Conservation (phyloP, 2,888 invertebrate species). For the Allygus modestus region DNA sequence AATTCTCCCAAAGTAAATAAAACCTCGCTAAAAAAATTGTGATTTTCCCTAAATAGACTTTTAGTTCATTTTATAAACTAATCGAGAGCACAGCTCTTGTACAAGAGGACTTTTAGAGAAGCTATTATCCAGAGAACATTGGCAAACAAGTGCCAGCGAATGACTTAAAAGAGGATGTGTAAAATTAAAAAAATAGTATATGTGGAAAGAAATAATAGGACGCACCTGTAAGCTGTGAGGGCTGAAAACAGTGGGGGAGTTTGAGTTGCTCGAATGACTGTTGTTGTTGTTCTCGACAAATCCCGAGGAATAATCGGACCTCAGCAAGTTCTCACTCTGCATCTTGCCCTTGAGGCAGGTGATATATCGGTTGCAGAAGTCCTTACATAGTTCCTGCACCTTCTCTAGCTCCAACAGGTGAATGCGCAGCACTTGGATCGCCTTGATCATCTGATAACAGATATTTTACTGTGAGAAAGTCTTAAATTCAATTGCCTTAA, state of each 20-base stretch:
- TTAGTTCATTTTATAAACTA: too few relatives aligned
- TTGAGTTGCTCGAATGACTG: slow-evolving; percentile 71
- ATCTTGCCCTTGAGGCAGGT: slow-evolving; percentile 93
- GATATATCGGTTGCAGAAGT: slow-evolving; percentile 96
- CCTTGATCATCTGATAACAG: slow-evolving; percentile 86
- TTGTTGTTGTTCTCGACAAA: slow-evolving; percentile 72
- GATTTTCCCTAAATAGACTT: too few relatives aligned
- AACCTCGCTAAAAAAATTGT: too few relatives aligned
- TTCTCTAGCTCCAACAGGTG: slow-evolving; percentile 95
- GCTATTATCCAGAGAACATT: too few relatives aligned
- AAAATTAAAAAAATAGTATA: too few relatives aligned
- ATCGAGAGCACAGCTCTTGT: too few relatives aligned
- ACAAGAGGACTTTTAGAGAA: too few relatives aligned
- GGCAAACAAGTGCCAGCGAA: too few relatives aligned
- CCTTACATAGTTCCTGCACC: slow-evolving; percentile 95
- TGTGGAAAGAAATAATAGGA: background rate
- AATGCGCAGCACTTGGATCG: slow-evolving; percentile 93
- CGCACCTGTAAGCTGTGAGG: slow-evolving; percentile 71
- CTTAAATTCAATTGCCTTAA: too few relatives aligned
- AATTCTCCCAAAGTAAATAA: too few relatives aligned
- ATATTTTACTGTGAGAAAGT: background rate
- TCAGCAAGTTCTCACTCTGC: slow-evolving; percentile 91
- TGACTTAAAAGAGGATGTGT: too few relatives aligned
- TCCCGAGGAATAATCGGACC: slow-evolving; percentile 84
- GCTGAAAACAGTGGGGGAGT: slow-evolving; percentile 71